Evolutionary conservation across 2,113 vertebrate genomes (phyloP), one percentile per base, ranked within the genome.

Genomic region (Clinocottus analis): DNA sequence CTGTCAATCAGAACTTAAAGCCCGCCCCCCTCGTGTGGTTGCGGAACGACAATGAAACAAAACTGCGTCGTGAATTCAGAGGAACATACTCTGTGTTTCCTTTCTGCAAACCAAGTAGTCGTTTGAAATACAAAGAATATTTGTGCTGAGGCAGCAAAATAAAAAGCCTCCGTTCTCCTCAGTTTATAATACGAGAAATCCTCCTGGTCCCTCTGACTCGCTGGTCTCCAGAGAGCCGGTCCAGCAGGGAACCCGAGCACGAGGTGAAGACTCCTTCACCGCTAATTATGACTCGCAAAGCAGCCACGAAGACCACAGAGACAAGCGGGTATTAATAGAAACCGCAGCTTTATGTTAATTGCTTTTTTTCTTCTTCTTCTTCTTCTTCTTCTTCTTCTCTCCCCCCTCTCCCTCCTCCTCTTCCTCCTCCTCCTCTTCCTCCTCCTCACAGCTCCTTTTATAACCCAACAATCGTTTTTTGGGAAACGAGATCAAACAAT

Each of bases 251-350:
- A 49, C 75, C 53, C 2, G 65, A 17, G 74, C 82, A 85, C 76
- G 81, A 87, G 90, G 89, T 90, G 87, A 89, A 85, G 91, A 90
- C 89, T 64, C 85, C 61, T 87, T 86, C 82, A 83, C 83, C 14
- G 90, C 93, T 91, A 93, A 92, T 93, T 92, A 93, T 93, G 85
- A 86, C 93, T 92, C 90, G 89, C 87, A 93, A 33, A 90, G 81
- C 85, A 90, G 77, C 75, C 82, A 71, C 61, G n/a, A 58, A 80
- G 73, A 77, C 87, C 64, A 72, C 80, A 79, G 87, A 89, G 84
- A 66, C 79, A 83, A 73, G 25, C 0, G 61, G 3, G 60, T 88
- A 92, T 89, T 93, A 86, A 82, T 93, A 93, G 85, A 90, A 43
- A 82, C 56, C 77, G n/a, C 75, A n/a, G 82, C 58, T 90, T 85